phyloP scores from a whole-genome alignment of 2,888 invertebrate genomes.

The Anoncus sp. region DNA sequence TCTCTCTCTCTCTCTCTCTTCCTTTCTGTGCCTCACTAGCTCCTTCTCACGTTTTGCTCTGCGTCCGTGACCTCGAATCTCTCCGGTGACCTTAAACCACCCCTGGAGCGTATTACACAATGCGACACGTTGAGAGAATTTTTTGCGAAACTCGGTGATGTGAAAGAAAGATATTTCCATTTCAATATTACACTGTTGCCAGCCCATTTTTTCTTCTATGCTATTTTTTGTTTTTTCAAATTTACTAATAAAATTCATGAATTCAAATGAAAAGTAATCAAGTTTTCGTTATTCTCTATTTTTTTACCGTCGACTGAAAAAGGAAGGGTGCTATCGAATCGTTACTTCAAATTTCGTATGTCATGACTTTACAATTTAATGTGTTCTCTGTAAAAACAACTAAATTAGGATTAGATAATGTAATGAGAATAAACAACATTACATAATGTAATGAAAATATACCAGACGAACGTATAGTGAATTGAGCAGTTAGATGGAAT shows the following conservation, averaged over 20 bases:
- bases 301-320: too few relatives aligned
- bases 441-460: too few relatives aligned
- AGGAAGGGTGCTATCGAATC: too few relatives aligned
- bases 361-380: too few relatives aligned
- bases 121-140: constrained; percentile 21
- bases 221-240: neutral
- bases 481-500: too few relatives aligned
- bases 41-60: constrained; percentile 13
- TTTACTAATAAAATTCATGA: neutral
- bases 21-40: neutral
- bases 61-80: constrained; percentile 53
- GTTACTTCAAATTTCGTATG: too few relatives aligned
- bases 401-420: too few relatives aligned
- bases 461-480: too few relatives aligned
- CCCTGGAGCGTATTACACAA: neutral
- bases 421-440: too few relatives aligned
- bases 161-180: constrained; percentile 5
- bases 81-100: constrained; percentile 31
- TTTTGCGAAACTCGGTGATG: constrained; percentile 13
- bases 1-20: neutral
- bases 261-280: neutral
- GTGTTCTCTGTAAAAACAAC: too few relatives aligned
- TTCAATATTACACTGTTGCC: constrained; percentile 1
- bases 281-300: neutral
- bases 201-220: neutral